phyloP scores from a whole-genome alignment of 2,888 invertebrate species.

The Spilarctia lutea region DNA sequence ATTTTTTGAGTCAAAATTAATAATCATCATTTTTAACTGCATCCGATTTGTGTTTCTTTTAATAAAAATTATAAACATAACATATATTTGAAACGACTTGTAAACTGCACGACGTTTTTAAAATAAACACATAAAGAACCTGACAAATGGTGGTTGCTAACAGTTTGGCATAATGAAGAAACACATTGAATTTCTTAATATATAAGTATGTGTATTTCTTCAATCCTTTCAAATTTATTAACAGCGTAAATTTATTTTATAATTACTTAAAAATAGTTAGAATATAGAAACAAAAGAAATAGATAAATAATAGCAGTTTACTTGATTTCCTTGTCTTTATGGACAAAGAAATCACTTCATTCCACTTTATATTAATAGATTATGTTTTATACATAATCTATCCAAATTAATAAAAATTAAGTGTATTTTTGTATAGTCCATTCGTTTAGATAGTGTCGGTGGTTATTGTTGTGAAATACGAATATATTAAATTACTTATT shows the following conservation, averaged over 20 bases:
- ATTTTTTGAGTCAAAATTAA: conserved; percentile 38
- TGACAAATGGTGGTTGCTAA: conserved; percentile 36
- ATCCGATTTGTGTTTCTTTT: conserved; percentile 39
- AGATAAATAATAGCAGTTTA: neutral
- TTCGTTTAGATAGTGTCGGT: too few species aligned
- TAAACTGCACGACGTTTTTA: conserved; percentile 38
- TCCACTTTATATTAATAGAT: too few species aligned
- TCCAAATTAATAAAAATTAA: too few species aligned
- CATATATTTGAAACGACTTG: conserved; percentile 25
- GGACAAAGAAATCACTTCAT: too few species aligned
- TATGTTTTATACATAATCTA: too few species aligned
- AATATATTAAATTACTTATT: too few species aligned
- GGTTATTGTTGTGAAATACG: too few species aligned
- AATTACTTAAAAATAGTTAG: neutral
- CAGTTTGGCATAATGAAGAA: conserved; percentile 33
- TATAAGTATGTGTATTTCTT: neutral
- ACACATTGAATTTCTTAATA: neutral
- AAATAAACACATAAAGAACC: conserved; percentile 31
- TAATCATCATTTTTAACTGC: conserved; percentile 42
- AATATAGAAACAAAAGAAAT: neutral
- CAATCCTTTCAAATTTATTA: neutral
- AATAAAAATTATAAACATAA: conserved; percentile 38
- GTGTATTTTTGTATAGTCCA: too few species aligned
- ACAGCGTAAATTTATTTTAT: neutral
- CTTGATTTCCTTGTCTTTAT: neutral